phyloP scores from a whole-genome alignment of 2,113 vertebrate genomes.

The Hypanus sabinus region DNA sequence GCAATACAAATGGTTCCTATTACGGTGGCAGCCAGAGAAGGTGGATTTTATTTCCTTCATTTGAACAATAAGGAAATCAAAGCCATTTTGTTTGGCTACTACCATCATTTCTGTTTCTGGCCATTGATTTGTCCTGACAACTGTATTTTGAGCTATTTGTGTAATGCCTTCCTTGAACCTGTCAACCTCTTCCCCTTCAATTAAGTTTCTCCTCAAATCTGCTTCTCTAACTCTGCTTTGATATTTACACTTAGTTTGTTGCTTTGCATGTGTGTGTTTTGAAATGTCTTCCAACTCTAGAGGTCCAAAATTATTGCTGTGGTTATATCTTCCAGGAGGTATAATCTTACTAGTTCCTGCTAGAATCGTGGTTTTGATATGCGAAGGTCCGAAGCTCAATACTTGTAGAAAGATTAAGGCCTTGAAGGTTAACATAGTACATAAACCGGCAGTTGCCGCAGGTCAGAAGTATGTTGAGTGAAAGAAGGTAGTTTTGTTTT shows the following conservation, averaged over 20 bases:
- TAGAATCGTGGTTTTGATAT: not conserved
- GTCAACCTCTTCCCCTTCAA: not conserved
- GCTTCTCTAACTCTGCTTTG: too few relatives aligned
- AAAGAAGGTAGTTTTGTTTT: not conserved
- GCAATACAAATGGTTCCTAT: too few relatives aligned
- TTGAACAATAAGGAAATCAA: not conserved
- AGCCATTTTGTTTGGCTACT: not conserved
- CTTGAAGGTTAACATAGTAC: not conserved
- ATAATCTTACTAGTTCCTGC: not conserved
- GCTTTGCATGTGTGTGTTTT: too few relatives aligned
- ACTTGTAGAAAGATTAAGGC: not conserved
- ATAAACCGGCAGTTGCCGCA: not conserved
- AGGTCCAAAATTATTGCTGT: not conserved
- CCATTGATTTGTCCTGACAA: not conserved
- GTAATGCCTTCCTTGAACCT: not conserved
- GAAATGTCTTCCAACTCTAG: not conserved
- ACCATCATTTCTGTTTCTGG: not conserved
- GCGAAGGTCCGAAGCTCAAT: not conserved
- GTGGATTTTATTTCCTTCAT: not conserved
- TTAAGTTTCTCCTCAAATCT: not conserved
- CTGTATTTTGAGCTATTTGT: not conserved
- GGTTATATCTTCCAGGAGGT: not conserved
- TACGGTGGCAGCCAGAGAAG: not conserved
- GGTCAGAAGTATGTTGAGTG: not conserved
- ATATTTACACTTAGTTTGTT: not conserved